Evolutionary conservation across 1,140 invertebrate species (phyloP).

Genomic region (Amyelois transitella): DNA sequence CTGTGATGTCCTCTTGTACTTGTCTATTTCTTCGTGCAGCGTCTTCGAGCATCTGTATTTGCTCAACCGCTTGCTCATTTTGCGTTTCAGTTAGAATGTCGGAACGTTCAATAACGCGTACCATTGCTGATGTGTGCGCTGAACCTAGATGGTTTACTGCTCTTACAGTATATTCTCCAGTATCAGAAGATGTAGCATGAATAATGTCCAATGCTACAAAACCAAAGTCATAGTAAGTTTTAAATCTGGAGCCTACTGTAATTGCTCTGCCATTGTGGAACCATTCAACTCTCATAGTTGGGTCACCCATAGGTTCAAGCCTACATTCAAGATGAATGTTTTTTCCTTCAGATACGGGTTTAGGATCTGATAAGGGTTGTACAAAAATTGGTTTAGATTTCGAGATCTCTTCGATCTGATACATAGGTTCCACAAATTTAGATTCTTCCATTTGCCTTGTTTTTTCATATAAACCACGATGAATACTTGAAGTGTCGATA

Average conservation of each 20-base stretch:
- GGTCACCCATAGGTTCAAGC: slow-evolving; percentile 94
- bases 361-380: slow-evolving; percentile 86
- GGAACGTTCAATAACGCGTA: slow-evolving; percentile 88
- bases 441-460: slow-evolving; percentile 90
- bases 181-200: slow-evolving; percentile 89
- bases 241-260: slow-evolving; percentile 91
- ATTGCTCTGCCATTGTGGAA: slow-evolving; percentile 92
- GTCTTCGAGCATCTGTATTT: slow-evolving; percentile 96
- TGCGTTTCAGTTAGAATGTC: slow-evolving; percentile 94
- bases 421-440: slow-evolving; percentile 89
- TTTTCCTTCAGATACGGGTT: slow-evolving; percentile 90
- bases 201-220: slow-evolving; percentile 94
- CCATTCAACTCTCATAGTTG: slow-evolving; percentile 97
- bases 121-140: slow-evolving; percentile 92
- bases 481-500: slow-evolving; percentile 92
- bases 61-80: slow-evolving; percentile 94
- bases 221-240: slow-evolving; percentile 96
- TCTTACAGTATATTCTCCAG: slow-evolving; percentile 94
- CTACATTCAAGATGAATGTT: slow-evolving; percentile 93
- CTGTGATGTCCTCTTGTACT: slow-evolving; percentile 83
- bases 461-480: slow-evolving; percentile 88
- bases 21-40: slow-evolving; percentile 82
- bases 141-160: slow-evolving; percentile 94
- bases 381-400: slow-evolving; percentile 95
- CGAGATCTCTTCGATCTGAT: slow-evolving; percentile 93